Conservation (phyloP, 2,888 invertebrate genomes). For the Polydrusus tereticollis region DNA sequence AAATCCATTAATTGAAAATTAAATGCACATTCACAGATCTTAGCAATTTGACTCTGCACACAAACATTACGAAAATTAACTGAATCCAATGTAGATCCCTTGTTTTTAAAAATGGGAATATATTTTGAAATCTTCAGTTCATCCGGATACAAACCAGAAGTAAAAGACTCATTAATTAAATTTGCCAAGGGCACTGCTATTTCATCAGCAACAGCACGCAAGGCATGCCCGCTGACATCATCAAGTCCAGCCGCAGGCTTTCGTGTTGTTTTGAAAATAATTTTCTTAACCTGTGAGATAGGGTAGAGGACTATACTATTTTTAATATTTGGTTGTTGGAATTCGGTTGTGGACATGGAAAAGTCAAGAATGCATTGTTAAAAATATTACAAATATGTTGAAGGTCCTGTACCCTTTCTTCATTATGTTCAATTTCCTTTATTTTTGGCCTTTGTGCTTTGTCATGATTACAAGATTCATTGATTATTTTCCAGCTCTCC, state of each 20-base stretch:
- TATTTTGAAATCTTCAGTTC: background rate
- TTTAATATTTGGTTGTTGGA: background rate
- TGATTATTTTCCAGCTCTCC: background rate
- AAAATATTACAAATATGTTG: background rate
- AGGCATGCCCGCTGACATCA: background rate
- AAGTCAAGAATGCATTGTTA: background rate
- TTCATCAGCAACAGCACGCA: background rate
- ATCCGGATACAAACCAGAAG: background rate
- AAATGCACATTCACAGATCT: too few species aligned
- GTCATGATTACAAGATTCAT: background rate
- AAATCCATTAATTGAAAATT: constrained; percentile 10
- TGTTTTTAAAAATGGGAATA: constrained; percentile 1
- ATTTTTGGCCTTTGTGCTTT: background rate
- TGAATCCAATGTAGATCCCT: background rate
- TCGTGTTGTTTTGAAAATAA: background rate
- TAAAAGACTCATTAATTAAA: background rate
- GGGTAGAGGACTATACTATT: background rate
- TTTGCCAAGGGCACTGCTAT: background rate
- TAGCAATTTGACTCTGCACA: constrained; percentile 1
- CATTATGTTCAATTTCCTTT: background rate
- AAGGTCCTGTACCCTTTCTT: background rate
- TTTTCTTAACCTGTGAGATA: background rate
- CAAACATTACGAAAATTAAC: too few species aligned
- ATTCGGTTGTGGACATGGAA: background rate
- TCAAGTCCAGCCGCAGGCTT: background rate